Percentiles rank a stretch among this genome's conserved stretches.
Conservation (phyloP, 2,797 vertebrate genomes). For the Simalia tracyae region DNA sequence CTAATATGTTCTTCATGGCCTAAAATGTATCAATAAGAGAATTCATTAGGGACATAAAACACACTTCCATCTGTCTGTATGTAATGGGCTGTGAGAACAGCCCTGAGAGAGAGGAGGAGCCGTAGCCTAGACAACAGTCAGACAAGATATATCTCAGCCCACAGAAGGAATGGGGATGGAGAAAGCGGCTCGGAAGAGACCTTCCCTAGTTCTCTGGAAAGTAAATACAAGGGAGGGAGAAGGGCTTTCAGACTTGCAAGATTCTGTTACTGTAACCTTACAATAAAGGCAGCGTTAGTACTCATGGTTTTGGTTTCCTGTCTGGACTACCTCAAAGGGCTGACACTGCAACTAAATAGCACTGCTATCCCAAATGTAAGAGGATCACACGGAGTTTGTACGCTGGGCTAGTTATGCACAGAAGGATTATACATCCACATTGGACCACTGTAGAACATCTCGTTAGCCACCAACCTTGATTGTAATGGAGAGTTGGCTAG, state of each 20-base stretch:
- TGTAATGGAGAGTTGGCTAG: neutral
- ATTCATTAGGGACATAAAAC: neutral
- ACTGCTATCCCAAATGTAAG: neutral
- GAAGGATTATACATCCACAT: neutral
- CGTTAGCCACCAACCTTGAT: neutral
- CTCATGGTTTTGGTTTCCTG: neutral
- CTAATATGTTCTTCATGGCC: neutral
- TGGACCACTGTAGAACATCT: neutral
- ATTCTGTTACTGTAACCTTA: neutral
- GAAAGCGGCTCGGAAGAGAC: neutral
- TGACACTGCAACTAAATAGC: neutral
- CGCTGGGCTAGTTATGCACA: neutral
- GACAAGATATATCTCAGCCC: neutral
- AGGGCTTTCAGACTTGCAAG: neutral
- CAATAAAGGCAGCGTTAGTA: neutral
- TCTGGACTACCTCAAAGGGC: neutral
- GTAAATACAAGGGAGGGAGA: neutral
- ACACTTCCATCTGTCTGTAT: neutral
- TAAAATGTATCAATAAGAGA: neutral
- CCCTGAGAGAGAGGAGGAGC: neutral
- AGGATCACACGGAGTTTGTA: neutral
- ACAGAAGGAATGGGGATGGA: too few relatives aligned
- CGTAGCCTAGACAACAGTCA: neutral
- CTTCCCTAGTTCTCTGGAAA: neutral
- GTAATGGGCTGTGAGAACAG: neutral